A percentile compares a stretch with the other conserved stretches of the same genome.
These are phyloP conservation scores for Himantopus leucocephalus DNA, from an alignment of 2,113 vertebrate species.

Conservation along the genomic window DNA sequence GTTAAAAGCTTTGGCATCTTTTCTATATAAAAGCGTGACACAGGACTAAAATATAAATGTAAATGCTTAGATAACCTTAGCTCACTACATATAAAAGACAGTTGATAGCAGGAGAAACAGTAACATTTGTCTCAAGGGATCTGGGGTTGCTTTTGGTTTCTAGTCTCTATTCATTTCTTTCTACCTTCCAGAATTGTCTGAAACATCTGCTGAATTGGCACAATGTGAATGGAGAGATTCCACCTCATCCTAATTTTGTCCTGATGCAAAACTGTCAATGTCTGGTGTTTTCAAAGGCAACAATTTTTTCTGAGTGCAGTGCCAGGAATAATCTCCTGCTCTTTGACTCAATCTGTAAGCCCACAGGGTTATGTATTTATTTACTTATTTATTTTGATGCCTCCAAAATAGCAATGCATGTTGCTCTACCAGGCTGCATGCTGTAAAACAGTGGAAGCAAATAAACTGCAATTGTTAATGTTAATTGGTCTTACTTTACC, in stretches of 20 bases:
- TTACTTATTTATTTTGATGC: constrained; percentile 60
- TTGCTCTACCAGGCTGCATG: not conserved
- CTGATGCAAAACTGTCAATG: constrained; percentile 40
- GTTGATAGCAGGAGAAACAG: not conserved
- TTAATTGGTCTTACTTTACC: constrained; percentile 61
- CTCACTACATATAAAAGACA: not conserved
- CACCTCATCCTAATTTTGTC: constrained; percentile 19
- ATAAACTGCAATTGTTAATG: constrained; percentile 54
- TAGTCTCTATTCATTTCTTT: not conserved
- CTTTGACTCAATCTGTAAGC: constrained; percentile 58
- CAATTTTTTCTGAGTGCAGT: constrained; percentile 35
- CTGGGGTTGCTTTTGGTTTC: not conserved
- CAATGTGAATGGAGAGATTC: constrained; percentile 6
- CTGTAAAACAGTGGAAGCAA: constrained; percentile 37
- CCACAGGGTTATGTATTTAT: constrained; percentile 51
- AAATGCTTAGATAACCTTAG: not conserved
- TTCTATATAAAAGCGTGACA: not conserved
- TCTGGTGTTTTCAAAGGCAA: constrained; percentile 61
- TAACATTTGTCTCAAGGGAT: not conserved
- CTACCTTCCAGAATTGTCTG: constrained; percentile 7
- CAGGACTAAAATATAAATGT: not conserved
- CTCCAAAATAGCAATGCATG: constrained; percentile 33
- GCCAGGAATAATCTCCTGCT: constrained; percentile 54
- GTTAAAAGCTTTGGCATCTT: not conserved
- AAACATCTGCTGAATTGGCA: constrained; percentile 3